Percentiles rank a stretch among this genome's conserved stretches.
Conservation (phyloP, 2,888 invertebrate genomes). For the Monochamus alternatus region DNA sequence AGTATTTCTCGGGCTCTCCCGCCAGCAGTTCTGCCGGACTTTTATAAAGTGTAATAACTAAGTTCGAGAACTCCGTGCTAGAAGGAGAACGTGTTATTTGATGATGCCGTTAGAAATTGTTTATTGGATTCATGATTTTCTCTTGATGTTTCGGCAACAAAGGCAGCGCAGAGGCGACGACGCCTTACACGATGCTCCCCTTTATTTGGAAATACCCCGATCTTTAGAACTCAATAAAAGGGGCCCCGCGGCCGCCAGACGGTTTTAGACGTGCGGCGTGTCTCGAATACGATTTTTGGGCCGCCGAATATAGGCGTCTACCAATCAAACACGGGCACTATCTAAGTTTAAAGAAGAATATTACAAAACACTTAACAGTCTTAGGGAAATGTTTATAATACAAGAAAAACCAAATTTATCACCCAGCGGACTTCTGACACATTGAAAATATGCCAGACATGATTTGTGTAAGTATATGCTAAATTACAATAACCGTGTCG, state of each 20-base stretch:
- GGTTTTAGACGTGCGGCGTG: neutral
- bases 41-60: slow-evolving; percentile 48
- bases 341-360: no score
- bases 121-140: slow-evolving; percentile 41
- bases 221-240: slow-evolving; percentile 4
- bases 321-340: no score
- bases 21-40: slow-evolving; percentile 35
- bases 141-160: neutral
- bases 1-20: slow-evolving; percentile 25
- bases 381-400: no score
- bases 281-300: neutral
- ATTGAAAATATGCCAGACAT: no score
- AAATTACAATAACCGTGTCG: no score
- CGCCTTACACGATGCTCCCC: neutral
- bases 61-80: slow-evolving; percentile 37
- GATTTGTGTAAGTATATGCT: no score
- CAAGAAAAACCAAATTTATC: no score
- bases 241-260: neutral
- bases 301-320: no score
- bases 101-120: slow-evolving; percentile 45
- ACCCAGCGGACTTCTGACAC: no score
- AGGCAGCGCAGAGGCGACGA: neutral
- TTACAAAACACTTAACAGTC: no score
- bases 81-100: slow-evolving; percentile 43
- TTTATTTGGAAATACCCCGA: neutral